Base-by-base conservation (phyloP, 2,797 vertebrate species). In the Cryptoblepharus egeriae region DNA sequence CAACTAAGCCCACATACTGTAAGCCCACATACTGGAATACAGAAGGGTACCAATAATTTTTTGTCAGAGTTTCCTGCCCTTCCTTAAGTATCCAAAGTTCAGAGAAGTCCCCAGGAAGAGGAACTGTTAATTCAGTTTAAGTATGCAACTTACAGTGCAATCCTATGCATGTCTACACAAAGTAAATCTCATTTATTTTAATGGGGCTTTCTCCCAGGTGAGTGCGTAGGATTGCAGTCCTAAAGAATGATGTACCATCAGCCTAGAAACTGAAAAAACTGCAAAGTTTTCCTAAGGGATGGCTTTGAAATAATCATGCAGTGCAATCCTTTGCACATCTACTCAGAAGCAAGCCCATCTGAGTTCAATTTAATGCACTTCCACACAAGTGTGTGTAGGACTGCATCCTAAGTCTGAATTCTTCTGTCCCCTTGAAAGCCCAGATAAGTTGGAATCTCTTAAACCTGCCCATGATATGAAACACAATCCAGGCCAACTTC, bases 391-490 rank as follows among this genome's bases (percentile, higher is more conserved):
- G 49, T 52, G 49, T 18, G 10, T 52, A 52, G 49, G 49, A 16
- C 10, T 52, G 49, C 49, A 15, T 13, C 49, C 13, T 18, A 52
- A 32, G 52, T 30, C 28, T 32, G 35, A 24, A 18, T 67, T 87
- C 64, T 71, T 63, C 88, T 89, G 87, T 88, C 45, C 24, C 32
- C 15, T 37, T 77, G 61, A 78, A 89, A 79, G 82, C 87, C n/a
- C 45, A 85, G 86, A 68, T 0, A 2, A 75, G 30, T 6, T 37
- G 87, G 79, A 78, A n/a, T 70, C 70, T 91, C 88, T 88, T 71
- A 88, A 86, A 80, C 39, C 26, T 70, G 80, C 11, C 35, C 1
- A 0, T 75, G 60, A 82, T 88, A 69, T 85, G 81, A 87, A 92
- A 84, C 69, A 61, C 85, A 86, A 83, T 92, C 69, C 12, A 82